These are phyloP conservation scores for Falco columbarius DNA, from an alignment of 2,797 vertebrate species.

Conservation along the genomic window DNA sequence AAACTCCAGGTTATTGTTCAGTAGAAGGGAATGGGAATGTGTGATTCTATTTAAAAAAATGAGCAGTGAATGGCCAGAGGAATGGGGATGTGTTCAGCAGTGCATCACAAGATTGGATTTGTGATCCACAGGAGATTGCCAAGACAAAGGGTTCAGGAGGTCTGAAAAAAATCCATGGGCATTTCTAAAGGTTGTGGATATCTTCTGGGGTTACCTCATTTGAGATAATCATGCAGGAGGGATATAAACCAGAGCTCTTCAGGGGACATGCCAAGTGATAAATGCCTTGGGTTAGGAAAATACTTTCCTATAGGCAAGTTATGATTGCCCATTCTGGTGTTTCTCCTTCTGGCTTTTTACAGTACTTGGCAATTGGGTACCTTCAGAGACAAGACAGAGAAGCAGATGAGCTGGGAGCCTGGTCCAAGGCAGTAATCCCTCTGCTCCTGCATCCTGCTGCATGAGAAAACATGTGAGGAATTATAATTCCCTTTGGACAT, in stretches of 20 bases:
- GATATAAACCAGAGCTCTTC: conserved; percentile 1
- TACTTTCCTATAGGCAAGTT: conserved; percentile 14
- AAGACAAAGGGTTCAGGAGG: not conserved
- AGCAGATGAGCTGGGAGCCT: not conserved
- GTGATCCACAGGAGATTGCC: fast-evolving
- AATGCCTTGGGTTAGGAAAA: conserved; percentile 11
- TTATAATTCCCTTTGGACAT: conserved; percentile 58
- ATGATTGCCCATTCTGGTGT: not conserved
- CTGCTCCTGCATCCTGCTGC: not conserved
- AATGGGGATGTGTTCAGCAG: not conserved
- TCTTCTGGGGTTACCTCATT: not conserved
- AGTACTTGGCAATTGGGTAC: not conserved
- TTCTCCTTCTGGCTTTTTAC: not conserved
- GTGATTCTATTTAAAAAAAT: not conserved
- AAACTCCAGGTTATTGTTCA: not conserved
- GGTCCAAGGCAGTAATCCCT: not conserved
- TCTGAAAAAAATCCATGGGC: not conserved
- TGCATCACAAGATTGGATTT: not conserved
- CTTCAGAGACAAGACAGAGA: not conserved
- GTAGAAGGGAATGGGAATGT: not conserved
- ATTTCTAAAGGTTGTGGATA: not conserved
- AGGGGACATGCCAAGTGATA: not conserved
- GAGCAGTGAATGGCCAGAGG: not conserved
- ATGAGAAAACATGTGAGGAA: conserved; percentile 58
- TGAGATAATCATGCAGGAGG: conserved; percentile 19